Evolutionary conservation across 2,113 vertebrate genomes (phyloP).

Genomic region (Crypturellus undulatus): DNA sequence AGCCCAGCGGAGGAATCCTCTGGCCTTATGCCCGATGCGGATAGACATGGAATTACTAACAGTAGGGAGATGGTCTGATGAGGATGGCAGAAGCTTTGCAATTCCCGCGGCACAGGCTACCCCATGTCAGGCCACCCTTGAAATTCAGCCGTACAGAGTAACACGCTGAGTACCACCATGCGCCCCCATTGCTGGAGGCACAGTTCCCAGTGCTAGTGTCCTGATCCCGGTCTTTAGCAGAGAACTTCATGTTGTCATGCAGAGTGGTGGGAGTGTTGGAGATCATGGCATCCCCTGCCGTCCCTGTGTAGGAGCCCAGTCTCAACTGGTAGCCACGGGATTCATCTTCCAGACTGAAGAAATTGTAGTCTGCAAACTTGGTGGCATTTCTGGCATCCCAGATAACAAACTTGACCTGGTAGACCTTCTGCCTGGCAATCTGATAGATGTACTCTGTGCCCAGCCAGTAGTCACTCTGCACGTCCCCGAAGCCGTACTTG

Average conservation of each 20-base stretch:
- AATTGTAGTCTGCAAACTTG: conserved; percentile 21
- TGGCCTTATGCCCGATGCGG: rapidly evolving
- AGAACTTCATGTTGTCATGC: conserved; percentile 48
- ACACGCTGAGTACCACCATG: conserved; percentile 64
- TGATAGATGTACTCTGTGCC: no score
- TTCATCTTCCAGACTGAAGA: conserved; percentile 15
- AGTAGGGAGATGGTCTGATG: conserved; percentile 47
- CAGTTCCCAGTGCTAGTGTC: neutral
- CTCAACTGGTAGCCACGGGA: neutral
- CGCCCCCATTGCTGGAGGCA: neutral
- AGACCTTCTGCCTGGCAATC: conserved; percentile 9
- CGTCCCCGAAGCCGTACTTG: no score
- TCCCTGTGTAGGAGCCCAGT: neutral
- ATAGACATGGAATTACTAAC: neutral
- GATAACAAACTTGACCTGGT: conserved; percentile 33
- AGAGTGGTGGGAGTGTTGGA: neutral
- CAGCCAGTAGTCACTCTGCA: no score
- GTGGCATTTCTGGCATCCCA: neutral
- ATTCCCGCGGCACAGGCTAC: conserved; percentile 63
- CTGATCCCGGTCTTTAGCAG: neutral
- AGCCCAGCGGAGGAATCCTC: neutral
- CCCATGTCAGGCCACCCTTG: conserved; percentile 60
- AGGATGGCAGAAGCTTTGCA: conserved; percentile 69
- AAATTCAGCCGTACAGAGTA: conserved; percentile 63
- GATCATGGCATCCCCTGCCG: neutral